A percentile compares a stretch with the other conserved stretches of the same genome.
These are phyloP conservation scores for Lycia hirtaria DNA, from an alignment of 2,888 invertebrate genomes.

Conservation along the genomic window DNA sequence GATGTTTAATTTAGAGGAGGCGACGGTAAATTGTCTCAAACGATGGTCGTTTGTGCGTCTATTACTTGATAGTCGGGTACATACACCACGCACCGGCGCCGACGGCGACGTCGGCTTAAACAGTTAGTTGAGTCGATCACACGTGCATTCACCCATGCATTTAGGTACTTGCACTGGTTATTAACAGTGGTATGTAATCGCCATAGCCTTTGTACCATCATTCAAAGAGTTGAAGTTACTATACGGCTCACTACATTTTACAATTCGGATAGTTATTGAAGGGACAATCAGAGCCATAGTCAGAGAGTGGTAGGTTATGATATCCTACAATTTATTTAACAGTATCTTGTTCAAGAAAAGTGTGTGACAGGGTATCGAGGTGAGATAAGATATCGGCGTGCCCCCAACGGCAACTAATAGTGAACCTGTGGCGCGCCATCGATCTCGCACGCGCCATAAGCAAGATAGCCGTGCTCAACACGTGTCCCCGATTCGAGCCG, in stretches of 20 bases:
- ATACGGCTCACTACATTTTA: too few relatives aligned
- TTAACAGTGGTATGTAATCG: too few relatives aligned
- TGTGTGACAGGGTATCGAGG: background rate
- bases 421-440: conserved; percentile 16
- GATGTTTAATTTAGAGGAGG: conserved; percentile 1
- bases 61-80: conserved; percentile 1
- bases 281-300: too few relatives aligned
- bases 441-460: conserved; percentile 17
- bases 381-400: conserved; percentile 9
- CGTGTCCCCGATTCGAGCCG: conserved; percentile 30
- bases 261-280: too few relatives aligned
- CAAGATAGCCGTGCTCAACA: conserved; percentile 32
- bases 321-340: too few relatives aligned
- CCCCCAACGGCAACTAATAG: background rate
- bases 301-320: too few relatives aligned
- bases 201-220: too few relatives aligned
- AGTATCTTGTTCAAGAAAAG: background rate
- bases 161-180: too few relatives aligned
- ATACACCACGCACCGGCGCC: too few relatives aligned
- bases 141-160: background rate
- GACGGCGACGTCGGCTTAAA: background rate
- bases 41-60: conserved; percentile 5
- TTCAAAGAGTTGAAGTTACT: too few relatives aligned
- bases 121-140: background rate
- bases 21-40: conserved; percentile 17